These are phyloP conservation scores for Notocelia uddmanniana DNA, from an alignment of 2,888 invertebrate species.

Conservation along the genomic window DNA sequence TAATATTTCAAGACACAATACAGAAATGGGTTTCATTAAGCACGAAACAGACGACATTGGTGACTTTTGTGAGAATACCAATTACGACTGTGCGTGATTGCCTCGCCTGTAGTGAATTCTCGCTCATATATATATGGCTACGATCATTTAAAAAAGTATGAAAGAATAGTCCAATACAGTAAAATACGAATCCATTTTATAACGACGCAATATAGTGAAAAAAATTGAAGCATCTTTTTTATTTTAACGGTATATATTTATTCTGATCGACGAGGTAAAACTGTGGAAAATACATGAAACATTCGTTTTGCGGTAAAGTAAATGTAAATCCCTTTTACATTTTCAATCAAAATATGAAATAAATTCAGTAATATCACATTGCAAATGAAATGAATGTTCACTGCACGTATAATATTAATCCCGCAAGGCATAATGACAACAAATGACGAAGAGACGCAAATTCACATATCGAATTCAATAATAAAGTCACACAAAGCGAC, in stretches of 20 bases:
- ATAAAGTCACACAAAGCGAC: constrained; percentile 69
- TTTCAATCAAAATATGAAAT: constrained; percentile 2
- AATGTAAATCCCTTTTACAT: constrained; percentile 10
- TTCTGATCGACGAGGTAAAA: neutral
- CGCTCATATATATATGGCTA: neutral
- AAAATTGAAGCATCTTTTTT: no score
- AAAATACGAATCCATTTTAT: no score
- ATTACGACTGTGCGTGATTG: constrained; percentile 17
- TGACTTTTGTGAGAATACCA: neutral
- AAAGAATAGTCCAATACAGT: no score
- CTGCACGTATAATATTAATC: constrained; percentile 23
- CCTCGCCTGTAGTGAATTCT: neutral
- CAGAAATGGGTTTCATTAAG: neutral
- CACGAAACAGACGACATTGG: neutral
- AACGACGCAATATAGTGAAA: no score
- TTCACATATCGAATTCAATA: constrained; percentile 60
- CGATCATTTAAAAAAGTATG: neutral
- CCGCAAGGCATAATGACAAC: constrained; percentile 19
- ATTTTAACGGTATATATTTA: neutral
- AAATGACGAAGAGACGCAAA: constrained; percentile 49
- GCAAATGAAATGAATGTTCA: constrained; percentile 17
- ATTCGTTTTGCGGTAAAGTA: neutral
- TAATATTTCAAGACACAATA: neutral
- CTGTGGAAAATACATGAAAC: neutral
- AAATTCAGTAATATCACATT: constrained; percentile 3